Evolutionary conservation across 2,113 vertebrate species (phyloP), one percentile per base, ranked within the genome.

Genomic region (Mus spicilegus): DNA sequence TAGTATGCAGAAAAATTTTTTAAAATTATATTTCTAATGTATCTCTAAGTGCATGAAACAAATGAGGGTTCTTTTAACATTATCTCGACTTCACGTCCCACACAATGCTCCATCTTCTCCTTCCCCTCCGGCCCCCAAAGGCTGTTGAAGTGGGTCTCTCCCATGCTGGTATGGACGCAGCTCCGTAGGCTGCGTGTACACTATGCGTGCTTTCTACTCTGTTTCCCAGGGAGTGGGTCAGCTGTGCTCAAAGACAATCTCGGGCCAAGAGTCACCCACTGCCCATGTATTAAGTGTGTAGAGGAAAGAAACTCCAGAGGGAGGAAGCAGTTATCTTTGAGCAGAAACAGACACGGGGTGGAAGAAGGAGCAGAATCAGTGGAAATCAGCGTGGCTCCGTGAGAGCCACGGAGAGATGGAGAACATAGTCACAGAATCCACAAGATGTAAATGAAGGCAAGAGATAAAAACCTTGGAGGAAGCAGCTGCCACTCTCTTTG

Each of bases 171-270:
- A 39, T 5, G 2, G 28, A 24, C 33, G 58, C 22, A 65, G 19
- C 61, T 13, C 56, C 42, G 58, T 5, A 2, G 7, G 13, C 24
- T 17, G n/a, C 69, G n/a, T 26, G 9, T n/a, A 58, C 20, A 39
- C 10, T 0, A 0, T 17, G 17, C 0, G 8, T 36, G 5, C 17
- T 39, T 72, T 5, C n/a, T 36, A 19, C 65, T 54, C 46, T n/a
- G 33, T 19, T 28, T 89, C 20, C 28, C 33, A 30, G 4, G 24
- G 24, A 39, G 19, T 20, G 16, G 6, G 3, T 16, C 46, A 67
- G 30, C n/a, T 28, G 28, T 39, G 26, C 7, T 14, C n/a, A 42
- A 76, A 89, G 39, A 20, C 39, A 30, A 46, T 49, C 61, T 4
- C 30, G 33, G 65, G 24, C 22, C 49, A n/a, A 61, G 30, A 2